Evolutionary conservation across 1,140 invertebrate species (phyloP), one percentile per base, ranked within the genome.

Genomic region (Amyelois transitella): DNA sequence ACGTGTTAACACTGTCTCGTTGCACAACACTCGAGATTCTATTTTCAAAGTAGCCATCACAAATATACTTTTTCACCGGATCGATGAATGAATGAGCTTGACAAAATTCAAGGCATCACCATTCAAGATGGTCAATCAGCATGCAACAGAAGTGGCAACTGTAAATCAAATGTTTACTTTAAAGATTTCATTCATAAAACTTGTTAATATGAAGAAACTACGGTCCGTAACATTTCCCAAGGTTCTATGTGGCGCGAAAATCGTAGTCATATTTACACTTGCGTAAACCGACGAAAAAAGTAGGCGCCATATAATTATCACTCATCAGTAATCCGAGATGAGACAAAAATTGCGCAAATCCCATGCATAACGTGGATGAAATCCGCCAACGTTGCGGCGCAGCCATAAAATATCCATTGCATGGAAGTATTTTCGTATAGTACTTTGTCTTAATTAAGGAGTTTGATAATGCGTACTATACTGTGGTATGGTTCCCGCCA

Each of bases 301-400:
- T 64, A 53, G 65, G 62, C 60, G 65, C 60, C 60, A 52, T 53
- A 21, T 62, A 66, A 72, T 72, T 69, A 71, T 71, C 65, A 60
- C 58, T 47, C 53, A 55, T 58, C 53, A 60, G 47, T 62, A 58
- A 73, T 64, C 25, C 60, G 58, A 65, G 64, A 68, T 65, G 70
- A 69, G 62, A 60, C 51, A 59, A 60, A 52, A 60, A 67, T 77
- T 77, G 62, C 62, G 66, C 59, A 77, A 75, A 45, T 20, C 53
- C 19, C 24, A 24, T 43, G 53, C 20, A 58, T 69, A 59, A 65
- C 66, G 60, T 72, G 58, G 64, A 55, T 60, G 62, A 49, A 68
- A 60, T 63, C 73, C 75, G 55, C 75, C 72, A 75, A 75, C 75
- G 71, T 64, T 43, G 47, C 58, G 44, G 28, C 18, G 45, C n/a